Conservation (phyloP, 2,888 invertebrate species). For the Dione juno region DNA sequence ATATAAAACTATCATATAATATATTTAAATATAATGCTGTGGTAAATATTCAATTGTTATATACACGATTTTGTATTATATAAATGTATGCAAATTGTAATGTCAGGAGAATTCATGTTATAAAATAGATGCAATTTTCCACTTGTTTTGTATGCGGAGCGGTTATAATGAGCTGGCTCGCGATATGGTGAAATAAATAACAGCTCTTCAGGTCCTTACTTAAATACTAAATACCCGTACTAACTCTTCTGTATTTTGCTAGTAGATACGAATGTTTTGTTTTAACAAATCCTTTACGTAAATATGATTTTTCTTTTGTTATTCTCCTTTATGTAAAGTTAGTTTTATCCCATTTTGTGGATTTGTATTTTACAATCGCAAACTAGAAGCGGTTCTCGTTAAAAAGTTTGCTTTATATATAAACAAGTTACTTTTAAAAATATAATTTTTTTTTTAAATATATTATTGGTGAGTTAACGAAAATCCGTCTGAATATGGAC, state of each 20-base stretch:
- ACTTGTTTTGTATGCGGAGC: conserved; percentile 46
- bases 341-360: too few relatives aligned
- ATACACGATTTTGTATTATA: conserved; percentile 27
- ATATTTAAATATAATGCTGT: background rate
- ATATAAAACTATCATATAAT: too few relatives aligned
- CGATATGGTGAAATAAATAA: conserved; percentile 43
- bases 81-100: conserved; percentile 43
- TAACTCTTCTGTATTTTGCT: conserved; percentile 13
- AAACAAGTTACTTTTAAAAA: too few relatives aligned
- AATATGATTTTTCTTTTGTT: background rate
- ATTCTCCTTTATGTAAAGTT: background rate
- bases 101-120: conserved; percentile 41
- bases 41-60: conserved; percentile 18
- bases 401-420: too few relatives aligned
- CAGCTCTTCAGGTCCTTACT: conserved; percentile 39
- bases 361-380: background rate
- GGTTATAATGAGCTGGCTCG: conserved; percentile 46
- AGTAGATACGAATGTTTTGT: conserved; percentile 5
- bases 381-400: background rate
- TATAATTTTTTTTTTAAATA: too few relatives aligned
- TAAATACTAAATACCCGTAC: conserved; percentile 29
- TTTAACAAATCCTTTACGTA: conserved; percentile 1
- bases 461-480: too few relatives aligned
- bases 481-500: too few relatives aligned
- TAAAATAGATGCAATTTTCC: conserved; percentile 46